Percentiles rank a stretch among this genome's conserved stretches.
phyloP scores from a whole-genome alignment of 1,140 invertebrate species.

The Galleria mellonella region DNA sequence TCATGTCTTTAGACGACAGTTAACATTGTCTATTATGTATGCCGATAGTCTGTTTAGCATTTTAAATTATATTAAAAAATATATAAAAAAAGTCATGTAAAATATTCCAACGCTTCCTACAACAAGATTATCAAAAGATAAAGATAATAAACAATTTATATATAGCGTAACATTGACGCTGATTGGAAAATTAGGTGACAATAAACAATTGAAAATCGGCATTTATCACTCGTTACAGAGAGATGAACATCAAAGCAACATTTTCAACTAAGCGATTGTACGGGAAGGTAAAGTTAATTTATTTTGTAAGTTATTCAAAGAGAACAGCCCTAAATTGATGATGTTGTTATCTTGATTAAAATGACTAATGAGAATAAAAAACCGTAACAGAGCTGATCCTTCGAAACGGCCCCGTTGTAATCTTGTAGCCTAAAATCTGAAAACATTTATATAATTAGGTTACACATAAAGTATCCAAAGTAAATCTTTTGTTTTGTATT shows the following conservation, averaged over 20 bases:
- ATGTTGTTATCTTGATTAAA: constrained; percentile 25
- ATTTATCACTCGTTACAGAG: too few species aligned
- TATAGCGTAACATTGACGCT: too few species aligned
- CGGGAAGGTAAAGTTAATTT: constrained; percentile 7
- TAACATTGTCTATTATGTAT: too few species aligned
- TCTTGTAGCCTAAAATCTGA: constrained; percentile 70
- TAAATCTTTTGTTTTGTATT: constrained; percentile 1
- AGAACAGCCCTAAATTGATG: constrained; percentile 11
- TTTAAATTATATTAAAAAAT: too few species aligned
- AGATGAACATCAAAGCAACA: constrained; percentile 7
- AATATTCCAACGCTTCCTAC: too few species aligned
- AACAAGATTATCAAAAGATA: not conserved
- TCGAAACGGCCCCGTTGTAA: constrained; percentile 46
- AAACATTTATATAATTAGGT: constrained; percentile 48
- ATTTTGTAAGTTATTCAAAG: constrained; percentile 8
- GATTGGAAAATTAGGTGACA: too few species aligned
- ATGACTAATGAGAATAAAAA: constrained; percentile 44
- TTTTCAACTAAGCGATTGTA: constrained; percentile 3
- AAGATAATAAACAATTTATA: too few species aligned
- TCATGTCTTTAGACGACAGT: too few species aligned
- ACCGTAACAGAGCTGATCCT: constrained; percentile 29
- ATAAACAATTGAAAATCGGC: too few species aligned
- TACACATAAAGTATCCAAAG: constrained; percentile 4
- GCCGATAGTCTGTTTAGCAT: too few species aligned
- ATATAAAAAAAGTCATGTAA: too few species aligned